Evolutionary conservation across 2,888 invertebrate species (phyloP), one percentile per base, ranked within the genome.

Genomic region (Andrena dorsata): DNA sequence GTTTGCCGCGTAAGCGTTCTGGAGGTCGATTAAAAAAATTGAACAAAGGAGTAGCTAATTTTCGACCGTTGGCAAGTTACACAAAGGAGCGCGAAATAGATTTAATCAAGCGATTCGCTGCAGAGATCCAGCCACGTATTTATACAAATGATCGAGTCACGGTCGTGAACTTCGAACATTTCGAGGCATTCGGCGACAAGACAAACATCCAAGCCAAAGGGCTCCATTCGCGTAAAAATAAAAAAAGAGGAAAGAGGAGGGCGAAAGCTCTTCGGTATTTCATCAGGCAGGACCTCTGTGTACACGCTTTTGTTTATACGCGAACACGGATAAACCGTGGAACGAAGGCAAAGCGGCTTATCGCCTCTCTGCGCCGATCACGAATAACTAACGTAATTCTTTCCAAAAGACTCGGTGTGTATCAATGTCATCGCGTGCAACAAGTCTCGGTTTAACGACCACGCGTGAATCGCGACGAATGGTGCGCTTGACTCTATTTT

Each of bases 271-370:
- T 1, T 41, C 26, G 63, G 28, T 72, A 56, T 68, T 68, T 63
- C 58, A 68, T 64, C 68, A 28, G 4, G 41, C n/a, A 35, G 58
- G 32, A 23, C 56, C 23, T 8, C 56, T 0, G 30, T 47, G 28
- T 76, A 65, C 32, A 53, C 70, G 61, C 10, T 63, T 76, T 68
- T 72, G 58, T 82, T 82, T 82, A 66, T 74, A 71, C 66, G 53
- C 51, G 69, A 60, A 64, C 28, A 68, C 26, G 49, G 73, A 76
- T 82, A 80, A 79, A 61, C 65, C 35, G 69, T 49, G 58, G 58
- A 64, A 64, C 80, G 65, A 73, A 72, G 69, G 66, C 63, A 76
- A 80, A 76, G 70, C 80, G 76, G 80, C 76, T 82, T 82, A 82
- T 75, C 72, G 65, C 65, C 47, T 7, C 64, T 72, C 41, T 41